Conservation (phyloP, 2,888 invertebrate species). For the Drosophila atripex region DNA sequence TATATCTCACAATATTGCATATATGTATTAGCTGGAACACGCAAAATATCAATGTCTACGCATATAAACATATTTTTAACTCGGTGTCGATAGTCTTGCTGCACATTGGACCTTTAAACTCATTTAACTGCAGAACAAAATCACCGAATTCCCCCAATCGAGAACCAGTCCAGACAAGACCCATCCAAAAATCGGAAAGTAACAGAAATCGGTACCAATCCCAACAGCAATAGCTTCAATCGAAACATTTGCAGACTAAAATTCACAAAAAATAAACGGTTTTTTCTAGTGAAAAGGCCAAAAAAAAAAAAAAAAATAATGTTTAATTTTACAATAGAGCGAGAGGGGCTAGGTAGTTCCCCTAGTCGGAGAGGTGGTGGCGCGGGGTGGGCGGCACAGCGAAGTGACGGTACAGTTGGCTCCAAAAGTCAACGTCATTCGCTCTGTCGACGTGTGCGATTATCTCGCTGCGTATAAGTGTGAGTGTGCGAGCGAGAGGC, state of each 20-base stretch:
- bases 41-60: slow-evolving; percentile 27
- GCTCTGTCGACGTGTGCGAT: slow-evolving; percentile 35
- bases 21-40: slow-evolving; percentile 25
- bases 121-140: slow-evolving; percentile 6
- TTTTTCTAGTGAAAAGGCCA: slow-evolving; percentile 71
- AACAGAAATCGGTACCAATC: slow-evolving; percentile 4
- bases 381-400: slow-evolving; percentile 1
- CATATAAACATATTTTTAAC: slow-evolving; percentile 14
- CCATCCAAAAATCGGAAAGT: background rate
- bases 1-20: slow-evolving; percentile 7
- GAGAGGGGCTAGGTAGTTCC: background rate
- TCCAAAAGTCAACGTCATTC: slow-evolving; percentile 39
- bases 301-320: slow-evolving; percentile 61
- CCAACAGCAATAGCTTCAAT: slow-evolving; percentile 12
- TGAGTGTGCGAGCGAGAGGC: slow-evolving; percentile 1
- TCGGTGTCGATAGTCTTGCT: slow-evolving; percentile 18
- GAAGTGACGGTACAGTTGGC: slow-evolving; percentile 27
- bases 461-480: slow-evolving; percentile 16
- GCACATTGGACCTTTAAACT: slow-evolving; percentile 1
- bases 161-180: slow-evolving; percentile 1
- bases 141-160: background rate
- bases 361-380: background rate
- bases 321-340: slow-evolving; percentile 16
- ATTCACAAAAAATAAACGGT: slow-evolving; percentile 63
- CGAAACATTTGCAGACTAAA: slow-evolving; percentile 26